Base-by-base conservation (phyloP, 2,113 vertebrate genomes). In the Trogon surrucura region DNA sequence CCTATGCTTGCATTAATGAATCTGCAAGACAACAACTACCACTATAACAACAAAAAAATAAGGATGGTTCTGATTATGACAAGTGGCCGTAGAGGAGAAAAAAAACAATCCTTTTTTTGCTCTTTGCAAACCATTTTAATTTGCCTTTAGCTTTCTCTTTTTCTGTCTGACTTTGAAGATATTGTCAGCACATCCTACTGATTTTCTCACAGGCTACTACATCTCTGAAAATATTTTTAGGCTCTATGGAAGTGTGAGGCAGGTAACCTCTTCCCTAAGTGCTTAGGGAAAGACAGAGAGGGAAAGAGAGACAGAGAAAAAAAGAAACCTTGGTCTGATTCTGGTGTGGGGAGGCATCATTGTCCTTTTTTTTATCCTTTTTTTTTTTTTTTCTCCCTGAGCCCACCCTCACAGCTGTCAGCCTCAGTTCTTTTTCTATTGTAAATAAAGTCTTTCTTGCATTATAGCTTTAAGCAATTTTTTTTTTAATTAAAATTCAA, bases 401-500 rank as follows among this genome's bases (percentile, higher is more conserved):
- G 56, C 69, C 82, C 66, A 75, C 81, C 88, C 66, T 94, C 83
- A 88, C 66, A 89, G 79, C 89, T 93, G 85, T 77, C 89, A 75
- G 58, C 47, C 48, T 87, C 47, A n/a, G 60, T 56, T 70, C 73
- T 95, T 91, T 93, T 88, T 88, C 80, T 96, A 69, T 92, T 65
- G 80, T 95, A 97, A 98, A 95, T 94, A 91, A 96, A 82, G 75
- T 56, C 93, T 97, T 95, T 92, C 91, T 97, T 80, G 85, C 34
- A 48, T 85, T 84, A 97, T 85, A 94, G 86, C 71, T 94, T 92
- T 89, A 84, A 91, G 93, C 80, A 48, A 50, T 79, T 79, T 96
- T 94, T 94, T 94, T 92, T 96, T 92, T 64, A 94, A 96, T 93
- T 90, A 95, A 96, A 96, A 97, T 94, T 96, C 96, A 94, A 93